Percentiles rank a stretch among this genome's conserved stretches.
Conservation (phyloP, 2,113 vertebrate species). For the human (Homo sapiens) region GRCh38 chr20:3354001-3354500, state of each 20-base stretch:
- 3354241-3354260: background rate
- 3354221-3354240: background rate
- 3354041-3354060: background rate
- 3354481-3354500: background rate
- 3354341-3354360: background rate
- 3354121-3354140: background rate
- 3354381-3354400: background rate
- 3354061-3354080: background rate
- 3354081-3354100: background rate
- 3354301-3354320: background rate
- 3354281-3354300: background rate
- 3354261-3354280: slow-evolving; percentile 22
- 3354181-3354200: background rate
- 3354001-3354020: background rate
- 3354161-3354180: background rate
- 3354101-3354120: background rate
- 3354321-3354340: background rate
- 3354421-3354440: background rate
- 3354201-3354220: background rate
- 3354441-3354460: background rate
- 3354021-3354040: background rate
- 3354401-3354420: background rate
- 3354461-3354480: background rate
- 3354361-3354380: background rate
- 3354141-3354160: background rate